A percentile compares a stretch with the other conserved stretches of the same genome.
Evolutionary conservation across 2,797 vertebrate genomes (phyloP).

Genomic region (Microctenopoma stevenorrisi): DNA sequence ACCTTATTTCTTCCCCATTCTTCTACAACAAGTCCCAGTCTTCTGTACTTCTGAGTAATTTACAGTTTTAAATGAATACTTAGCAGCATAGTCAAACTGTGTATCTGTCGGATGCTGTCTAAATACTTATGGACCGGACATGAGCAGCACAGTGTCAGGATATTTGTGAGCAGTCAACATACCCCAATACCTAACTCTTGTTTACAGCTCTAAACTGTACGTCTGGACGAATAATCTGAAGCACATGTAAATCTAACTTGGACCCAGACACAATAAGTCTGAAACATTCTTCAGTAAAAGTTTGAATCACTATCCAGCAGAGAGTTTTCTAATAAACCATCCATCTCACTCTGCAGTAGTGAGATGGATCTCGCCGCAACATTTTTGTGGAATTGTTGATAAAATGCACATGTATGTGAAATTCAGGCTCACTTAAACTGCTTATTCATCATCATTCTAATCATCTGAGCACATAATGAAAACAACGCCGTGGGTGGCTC

Average conservation of each 20-base stretch:
- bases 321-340: neutral
- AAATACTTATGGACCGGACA: neutral
- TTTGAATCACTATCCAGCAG: slow-evolving; percentile 5
- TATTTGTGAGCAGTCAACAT: neutral
- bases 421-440: slow-evolving; percentile 15
- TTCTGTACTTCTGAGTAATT: neutral
- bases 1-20: too few species aligned
- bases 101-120: neutral
- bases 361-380: slow-evolving; percentile 8
- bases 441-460: slow-evolving; percentile 5
- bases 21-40: neutral
- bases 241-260: slow-evolving; percentile 13
- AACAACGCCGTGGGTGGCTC: slow-evolving; percentile 16
- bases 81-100: neutral
- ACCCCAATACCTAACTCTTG: neutral
- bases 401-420: slow-evolving; percentile 25
- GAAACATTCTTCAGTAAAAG: neutral
- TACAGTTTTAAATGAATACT: neutral
- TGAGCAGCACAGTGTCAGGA: too few species aligned
- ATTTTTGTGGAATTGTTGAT: slow-evolving; percentile 15
- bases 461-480: slow-evolving; percentile 12
- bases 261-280: slow-evolving; percentile 32
- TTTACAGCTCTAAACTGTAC: neutral
- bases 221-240: slow-evolving; percentile 11
- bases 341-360: neutral